Conservation (phyloP, 2,113 vertebrate genomes). For the Hystrix brachyura region DNA sequence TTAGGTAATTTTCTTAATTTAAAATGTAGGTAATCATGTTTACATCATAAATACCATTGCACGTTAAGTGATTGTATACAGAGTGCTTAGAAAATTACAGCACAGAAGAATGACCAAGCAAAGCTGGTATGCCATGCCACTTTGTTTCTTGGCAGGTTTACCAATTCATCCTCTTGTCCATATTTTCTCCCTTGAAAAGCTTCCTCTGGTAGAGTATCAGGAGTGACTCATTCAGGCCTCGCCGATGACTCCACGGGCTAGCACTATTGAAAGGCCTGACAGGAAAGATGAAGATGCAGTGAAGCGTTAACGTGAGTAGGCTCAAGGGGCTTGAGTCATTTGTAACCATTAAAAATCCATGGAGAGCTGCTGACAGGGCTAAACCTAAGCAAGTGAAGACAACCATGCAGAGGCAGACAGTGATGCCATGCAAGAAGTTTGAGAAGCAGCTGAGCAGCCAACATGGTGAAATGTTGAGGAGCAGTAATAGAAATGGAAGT, state of each 20-base stretch:
- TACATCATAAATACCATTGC: background rate
- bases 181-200: background rate
- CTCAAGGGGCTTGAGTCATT: background rate
- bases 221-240: background rate
- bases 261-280: background rate
- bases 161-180: background rate
- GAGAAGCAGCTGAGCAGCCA: background rate
- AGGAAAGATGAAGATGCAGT: background rate
- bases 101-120: background rate
- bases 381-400: background rate
- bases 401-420: background rate
- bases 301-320: background rate
- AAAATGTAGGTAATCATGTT: slow-evolving; percentile 1
- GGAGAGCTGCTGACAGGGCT: background rate
- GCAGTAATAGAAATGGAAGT: background rate
- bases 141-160: background rate
- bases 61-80: background rate
- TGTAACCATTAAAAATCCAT: background rate
- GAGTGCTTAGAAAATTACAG: background rate
- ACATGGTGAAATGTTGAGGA: background rate
- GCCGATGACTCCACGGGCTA: background rate
- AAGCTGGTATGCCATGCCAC: background rate
- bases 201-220: background rate
- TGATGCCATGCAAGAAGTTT: background rate
- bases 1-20: slow-evolving; percentile 38